Evolutionary conservation across 2,113 vertebrate species (phyloP).

Genomic region (Aspiorhynchus laticeps): DNA sequence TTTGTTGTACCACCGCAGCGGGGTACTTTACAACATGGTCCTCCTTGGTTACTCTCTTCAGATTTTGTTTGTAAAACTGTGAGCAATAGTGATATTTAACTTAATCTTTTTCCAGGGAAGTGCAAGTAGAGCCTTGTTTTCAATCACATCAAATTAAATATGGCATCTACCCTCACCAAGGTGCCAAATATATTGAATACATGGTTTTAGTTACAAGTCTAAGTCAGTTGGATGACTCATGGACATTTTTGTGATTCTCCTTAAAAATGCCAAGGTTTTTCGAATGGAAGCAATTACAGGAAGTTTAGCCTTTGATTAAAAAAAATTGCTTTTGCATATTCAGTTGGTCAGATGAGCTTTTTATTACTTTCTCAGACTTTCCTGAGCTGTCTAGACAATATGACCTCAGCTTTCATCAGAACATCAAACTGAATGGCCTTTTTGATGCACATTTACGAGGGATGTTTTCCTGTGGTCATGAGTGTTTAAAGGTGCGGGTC

Average conservation of each 20-base stretch:
- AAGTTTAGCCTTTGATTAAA: background rate
- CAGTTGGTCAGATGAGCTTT: background rate
- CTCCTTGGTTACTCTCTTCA: background rate
- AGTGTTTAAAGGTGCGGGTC: background rate
- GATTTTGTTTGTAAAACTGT: background rate
- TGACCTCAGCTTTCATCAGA: background rate
- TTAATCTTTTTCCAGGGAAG: background rate
- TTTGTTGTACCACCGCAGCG: too few species aligned
- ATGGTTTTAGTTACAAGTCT: background rate
- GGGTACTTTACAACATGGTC: background rate
- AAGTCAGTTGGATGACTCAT: background rate
- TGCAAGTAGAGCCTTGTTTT: background rate
- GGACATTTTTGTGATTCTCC: background rate
- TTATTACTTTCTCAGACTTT: background rate
- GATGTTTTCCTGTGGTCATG: background rate
- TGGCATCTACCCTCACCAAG: background rate
- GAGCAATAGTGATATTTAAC: background rate
- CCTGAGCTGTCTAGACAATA: background rate
- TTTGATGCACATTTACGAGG: background rate
- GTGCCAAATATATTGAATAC: background rate
- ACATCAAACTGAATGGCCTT: background rate
- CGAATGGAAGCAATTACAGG: background rate
- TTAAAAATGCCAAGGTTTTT: background rate
- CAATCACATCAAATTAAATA: background rate
- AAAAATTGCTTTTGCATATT: background rate